These are phyloP conservation scores for Aphelenchoides avenae DNA, from an alignment of 1,140 invertebrate genomes.

Conservation along the genomic window DNA sequence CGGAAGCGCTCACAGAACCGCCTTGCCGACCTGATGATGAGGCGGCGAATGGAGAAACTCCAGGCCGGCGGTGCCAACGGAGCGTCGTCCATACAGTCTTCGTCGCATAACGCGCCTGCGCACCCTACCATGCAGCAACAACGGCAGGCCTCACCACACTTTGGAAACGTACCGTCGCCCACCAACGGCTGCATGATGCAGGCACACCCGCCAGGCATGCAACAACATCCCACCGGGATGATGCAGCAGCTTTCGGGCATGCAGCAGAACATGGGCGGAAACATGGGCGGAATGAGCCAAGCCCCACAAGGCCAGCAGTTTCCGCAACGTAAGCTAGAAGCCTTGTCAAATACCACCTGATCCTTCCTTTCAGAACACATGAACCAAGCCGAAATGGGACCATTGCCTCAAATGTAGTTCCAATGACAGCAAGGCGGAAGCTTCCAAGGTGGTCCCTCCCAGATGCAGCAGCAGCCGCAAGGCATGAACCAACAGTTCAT, in stretches of 20 bases:
- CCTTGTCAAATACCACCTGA: background rate
- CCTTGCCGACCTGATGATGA: conserved; percentile 56
- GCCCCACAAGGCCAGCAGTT: background rate
- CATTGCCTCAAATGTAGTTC: no score
- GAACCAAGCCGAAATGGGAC: background rate
- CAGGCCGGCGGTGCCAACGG: conserved; percentile 22
- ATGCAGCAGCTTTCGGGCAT: background rate
- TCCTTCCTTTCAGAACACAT: background rate
- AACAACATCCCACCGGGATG: conserved; percentile 8
- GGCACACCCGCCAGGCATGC: conserved; percentile 2
- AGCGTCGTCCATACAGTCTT: conserved; percentile 5
- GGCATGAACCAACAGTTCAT: no score
- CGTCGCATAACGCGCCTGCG: conserved; percentile 4
- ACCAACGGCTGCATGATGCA: conserved; percentile 23
- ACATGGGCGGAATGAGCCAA: background rate
- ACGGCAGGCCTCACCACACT: conserved; percentile 20
- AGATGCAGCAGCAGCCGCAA: no score
- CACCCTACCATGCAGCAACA: conserved; percentile 11
- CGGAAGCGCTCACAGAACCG: conserved; percentile 69
- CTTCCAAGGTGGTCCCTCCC: no score
- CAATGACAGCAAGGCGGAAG: no score
- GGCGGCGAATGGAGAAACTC: conserved; percentile 55
- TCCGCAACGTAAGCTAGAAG: background rate
- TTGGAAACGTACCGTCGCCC: no score
- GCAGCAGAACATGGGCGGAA: no score